These are phyloP conservation scores for Brachypalpus laphriformis DNA, from an alignment of 2,888 invertebrate species.

Conservation along the genomic window DNA sequence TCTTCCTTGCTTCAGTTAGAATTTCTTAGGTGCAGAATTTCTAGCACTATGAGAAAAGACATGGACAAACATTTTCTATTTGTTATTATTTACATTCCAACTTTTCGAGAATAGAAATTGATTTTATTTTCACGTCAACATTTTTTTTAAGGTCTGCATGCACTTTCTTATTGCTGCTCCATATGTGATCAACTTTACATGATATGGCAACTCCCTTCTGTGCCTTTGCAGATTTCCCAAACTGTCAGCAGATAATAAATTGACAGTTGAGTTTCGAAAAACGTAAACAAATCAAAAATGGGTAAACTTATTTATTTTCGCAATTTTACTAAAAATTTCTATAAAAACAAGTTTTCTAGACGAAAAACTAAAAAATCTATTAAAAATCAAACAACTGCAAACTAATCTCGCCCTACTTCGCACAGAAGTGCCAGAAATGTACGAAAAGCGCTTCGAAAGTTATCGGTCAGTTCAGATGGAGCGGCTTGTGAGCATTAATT, in stretches of 20 bases:
- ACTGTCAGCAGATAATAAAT: neutral
- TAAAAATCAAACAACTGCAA: conserved; percentile 77
- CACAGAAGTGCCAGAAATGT: conserved; percentile 75
- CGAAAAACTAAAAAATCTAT: conserved; percentile 77
- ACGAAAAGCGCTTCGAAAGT: conserved; percentile 77
- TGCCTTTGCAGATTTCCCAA: neutral
- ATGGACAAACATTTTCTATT: no score
- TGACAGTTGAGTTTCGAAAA: conserved; percentile 52
- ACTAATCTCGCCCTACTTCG: conserved; percentile 76
- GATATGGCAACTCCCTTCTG: conserved; percentile 8
- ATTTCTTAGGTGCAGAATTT: no score
- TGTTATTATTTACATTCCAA: no score
- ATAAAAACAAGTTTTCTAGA: conserved; percentile 74
- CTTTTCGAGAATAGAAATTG: no score
- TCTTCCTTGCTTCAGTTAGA: no score
- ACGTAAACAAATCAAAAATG: conserved; percentile 40
- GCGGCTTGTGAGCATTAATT: conserved; percentile 76
- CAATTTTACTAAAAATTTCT: neutral
- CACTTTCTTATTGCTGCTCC: no score
- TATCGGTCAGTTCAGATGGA: conserved; percentile 76
- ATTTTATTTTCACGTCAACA: no score
- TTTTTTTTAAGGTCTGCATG: no score
- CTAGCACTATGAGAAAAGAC: no score
- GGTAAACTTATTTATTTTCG: conserved; percentile 4
- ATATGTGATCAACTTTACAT: neutral